Conservation (phyloP, 1,140 invertebrate species). For the Doryteuthis pealeii region DNA sequence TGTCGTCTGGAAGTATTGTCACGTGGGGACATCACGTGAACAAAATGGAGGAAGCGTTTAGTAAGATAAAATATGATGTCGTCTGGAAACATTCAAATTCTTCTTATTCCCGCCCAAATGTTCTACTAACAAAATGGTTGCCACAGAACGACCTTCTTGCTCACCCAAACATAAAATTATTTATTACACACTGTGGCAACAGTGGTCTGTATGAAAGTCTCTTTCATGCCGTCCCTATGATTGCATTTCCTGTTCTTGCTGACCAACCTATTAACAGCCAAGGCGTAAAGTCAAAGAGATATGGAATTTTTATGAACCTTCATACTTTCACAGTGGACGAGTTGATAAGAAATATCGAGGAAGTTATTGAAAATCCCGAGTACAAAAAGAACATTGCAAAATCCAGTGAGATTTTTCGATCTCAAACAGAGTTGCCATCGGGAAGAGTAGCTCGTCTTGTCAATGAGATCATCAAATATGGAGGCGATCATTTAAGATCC, state of each 20-base stretch:
- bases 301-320: conserved; percentile 28
- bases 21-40: not conserved
- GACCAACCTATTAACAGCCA: conserved; percentile 66
- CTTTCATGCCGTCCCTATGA: conserved; percentile 39
- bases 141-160: conserved; percentile 53
- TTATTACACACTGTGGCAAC: too few relatives aligned
- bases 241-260: conserved; percentile 73
- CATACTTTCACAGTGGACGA: conserved; percentile 15
- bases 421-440: conserved; percentile 26
- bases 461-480: conserved; percentile 44
- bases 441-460: conserved; percentile 38
- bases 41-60: conserved; percentile 51
- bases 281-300: conserved; percentile 24
- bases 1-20: conserved; percentile 29
- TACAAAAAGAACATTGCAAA: too few relatives aligned
- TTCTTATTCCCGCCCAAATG: too few relatives aligned
- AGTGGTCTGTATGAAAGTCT: conserved; percentile 44
- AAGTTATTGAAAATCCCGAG: too few relatives aligned
- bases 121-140: too few relatives aligned
- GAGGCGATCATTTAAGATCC: conserved; percentile 36
- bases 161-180: conserved; percentile 62
- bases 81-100: too few relatives aligned
- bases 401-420: too few relatives aligned
- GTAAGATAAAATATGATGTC: too few relatives aligned
- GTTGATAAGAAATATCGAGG: conserved; percentile 21